Base-by-base conservation (phyloP, 1,140 invertebrate species). In the Drosophila subobscura region DNA sequence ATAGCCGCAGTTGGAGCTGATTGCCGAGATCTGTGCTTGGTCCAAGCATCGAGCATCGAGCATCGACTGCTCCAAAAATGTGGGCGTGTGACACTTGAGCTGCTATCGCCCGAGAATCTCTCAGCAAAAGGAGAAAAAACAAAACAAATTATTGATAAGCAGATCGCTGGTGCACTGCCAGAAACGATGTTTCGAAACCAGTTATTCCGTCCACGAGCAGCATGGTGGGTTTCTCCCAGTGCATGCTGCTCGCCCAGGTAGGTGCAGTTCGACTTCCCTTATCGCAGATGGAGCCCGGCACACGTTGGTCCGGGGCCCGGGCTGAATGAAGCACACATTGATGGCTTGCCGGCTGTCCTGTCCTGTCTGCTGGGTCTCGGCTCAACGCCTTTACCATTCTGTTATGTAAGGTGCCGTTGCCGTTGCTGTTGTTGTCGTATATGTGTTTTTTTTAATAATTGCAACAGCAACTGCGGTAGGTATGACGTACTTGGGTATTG, bases 71-170 rank as follows among this genome's bases (percentile, higher is more conserved):
- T 88, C 83, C 83, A 88, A 88, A 88, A 88, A 83, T 88, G 83
- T 88, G 83, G 83, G 83, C 83, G 83, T 88, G 83, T 88, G 83
- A 88, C 83, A 88, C 83, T 88, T 88, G 79, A 79, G 66, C 66
- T 71, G 59, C 67, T 88, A 88, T 88, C 83, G 83, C 64, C 74
- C 63, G 79, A 60, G 53, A 57, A 88, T 88, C 83, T 88, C 64
- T 78, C 83, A 52, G 68, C 53, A 74, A 72, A 67, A 76, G 58
- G 16, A 81, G 49, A n/a, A 44, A 45, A 51, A 50, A 53, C 47
- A 85, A 86, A 88, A 88, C 83, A 88, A 88, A 88, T 88, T 88
- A 88, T 88, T 88, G 83, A 88, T 88, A 88, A 88, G 84, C 75
- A 83, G 84, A 88, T 88, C 79, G 74, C 44, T 53, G 14, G 7